phyloP scores from a whole-genome alignment of 2,113 vertebrate species.

The Nyctereutes procyonoides region DNA sequence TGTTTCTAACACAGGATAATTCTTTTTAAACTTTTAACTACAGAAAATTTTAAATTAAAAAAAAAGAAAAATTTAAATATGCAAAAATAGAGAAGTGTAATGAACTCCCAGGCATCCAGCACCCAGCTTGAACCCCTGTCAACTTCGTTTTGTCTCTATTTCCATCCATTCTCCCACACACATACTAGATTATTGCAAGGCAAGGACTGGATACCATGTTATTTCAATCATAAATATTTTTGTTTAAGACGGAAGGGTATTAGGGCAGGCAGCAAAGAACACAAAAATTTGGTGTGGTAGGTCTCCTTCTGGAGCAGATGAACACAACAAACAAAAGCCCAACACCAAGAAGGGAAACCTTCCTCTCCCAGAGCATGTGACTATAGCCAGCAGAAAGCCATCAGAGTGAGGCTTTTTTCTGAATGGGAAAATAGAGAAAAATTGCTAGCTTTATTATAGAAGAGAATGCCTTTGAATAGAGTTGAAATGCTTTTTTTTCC shows the following conservation, averaged over 20 bases:
- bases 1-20: background rate
- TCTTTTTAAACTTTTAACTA: slow-evolving; percentile 5
- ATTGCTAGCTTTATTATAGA: background rate
- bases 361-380: background rate
- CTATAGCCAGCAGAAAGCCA: background rate
- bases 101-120: background rate
- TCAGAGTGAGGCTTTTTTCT: background rate
- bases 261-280: background rate
- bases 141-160: background rate
- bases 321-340: background rate
- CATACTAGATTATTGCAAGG: background rate
- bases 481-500: background rate
- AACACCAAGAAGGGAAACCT: background rate
- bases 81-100: background rate
- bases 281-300: background rate
- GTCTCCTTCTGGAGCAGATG: background rate
- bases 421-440: background rate
- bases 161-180: background rate
- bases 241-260: background rate
- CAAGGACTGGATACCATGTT: background rate
- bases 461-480: background rate
- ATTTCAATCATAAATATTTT: background rate
- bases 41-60: background rate
- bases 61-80: background rate
- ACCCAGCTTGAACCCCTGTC: background rate